Conservation (phyloP, 2,113 vertebrate species). For the Eira barbara region DNA sequence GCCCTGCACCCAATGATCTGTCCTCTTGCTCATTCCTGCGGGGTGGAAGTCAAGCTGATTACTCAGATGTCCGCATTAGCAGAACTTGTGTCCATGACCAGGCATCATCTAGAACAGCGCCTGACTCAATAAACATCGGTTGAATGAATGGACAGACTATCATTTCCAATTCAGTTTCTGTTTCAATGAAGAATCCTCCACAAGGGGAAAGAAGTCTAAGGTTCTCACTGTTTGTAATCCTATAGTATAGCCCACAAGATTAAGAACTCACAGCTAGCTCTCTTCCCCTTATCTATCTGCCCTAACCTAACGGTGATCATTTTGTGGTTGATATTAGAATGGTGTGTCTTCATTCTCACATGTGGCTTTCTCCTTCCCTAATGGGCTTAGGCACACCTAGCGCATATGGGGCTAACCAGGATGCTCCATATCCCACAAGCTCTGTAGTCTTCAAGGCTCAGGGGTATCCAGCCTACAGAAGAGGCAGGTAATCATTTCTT, state of each 20-base stretch:
- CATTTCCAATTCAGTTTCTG: background rate
- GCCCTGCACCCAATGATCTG: constrained; percentile 16
- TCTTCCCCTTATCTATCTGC: background rate
- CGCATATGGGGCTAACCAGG: background rate
- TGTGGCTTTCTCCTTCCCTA: background rate
- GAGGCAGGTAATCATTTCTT: background rate
- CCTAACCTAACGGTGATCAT: background rate
- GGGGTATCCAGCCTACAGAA: accelerated
- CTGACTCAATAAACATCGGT: accelerated
- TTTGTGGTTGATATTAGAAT: background rate
- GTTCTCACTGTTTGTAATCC: background rate
- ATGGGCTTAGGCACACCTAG: background rate
- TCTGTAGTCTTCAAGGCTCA: accelerated
- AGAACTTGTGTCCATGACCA: background rate
- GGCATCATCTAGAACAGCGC: no score
- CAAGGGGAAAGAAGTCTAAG: background rate
- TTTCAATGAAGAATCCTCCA: background rate
- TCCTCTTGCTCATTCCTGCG: constrained; percentile 84
- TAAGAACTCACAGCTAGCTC: background rate
- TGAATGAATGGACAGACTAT: background rate
- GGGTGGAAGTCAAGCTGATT: background rate
- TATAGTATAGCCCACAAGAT: background rate
- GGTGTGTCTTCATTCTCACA: background rate
- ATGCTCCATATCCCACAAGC: accelerated
- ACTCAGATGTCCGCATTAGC: accelerated